Base-by-base conservation (phyloP, 1,140 invertebrate genomes). In the Drosophila ohnishii region DNA sequence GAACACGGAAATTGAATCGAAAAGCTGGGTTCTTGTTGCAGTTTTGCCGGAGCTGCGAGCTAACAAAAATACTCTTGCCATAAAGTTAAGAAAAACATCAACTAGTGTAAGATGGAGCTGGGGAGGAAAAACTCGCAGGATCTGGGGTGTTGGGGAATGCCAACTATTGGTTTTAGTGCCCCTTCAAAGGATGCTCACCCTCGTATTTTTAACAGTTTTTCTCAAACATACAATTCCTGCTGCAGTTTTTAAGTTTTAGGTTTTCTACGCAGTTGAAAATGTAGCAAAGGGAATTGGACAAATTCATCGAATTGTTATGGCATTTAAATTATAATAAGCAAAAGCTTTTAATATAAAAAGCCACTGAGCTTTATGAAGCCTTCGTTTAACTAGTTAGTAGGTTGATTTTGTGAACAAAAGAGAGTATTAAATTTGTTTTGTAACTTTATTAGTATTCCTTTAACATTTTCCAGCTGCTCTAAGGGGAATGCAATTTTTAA, bases 1-100 rank as follows among this genome's bases (percentile, higher is more conserved):
- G 60, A 77, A 67, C 64, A 87, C 84, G 83, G 83, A 87, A 87
- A 87, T 87, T 87, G 83, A 88, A 87, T 87, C 80, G 74, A 77
- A 76, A 88, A 88, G 64, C 82, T 75, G n/a, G 32, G 39, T 63
- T 57, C 55, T 80, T 58, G 78, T 57, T 40, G 44, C 39, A 45
- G 55, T 64, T 58, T 13, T 50, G 22, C 40, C 51, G 48, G 39
- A 25, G 69, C 47, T 65, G 5, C 39, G 30, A 40, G 60, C 83
- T 48, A 82, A 80, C 66, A 79, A 83, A 88, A 87, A 87, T 88
- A 73, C 80, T 51, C 47, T 58, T 55, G 57, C 75, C 67, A 60
- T 65, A 87, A 83, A 87, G 58, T 80, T 62, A 71, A 60, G 67
- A 73, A 88, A 80, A 88, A 84, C 84, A 83, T 74, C 66, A 79